Conservation (phyloP, 2,113 vertebrate genomes). For the Serilophus lunatus region DNA sequence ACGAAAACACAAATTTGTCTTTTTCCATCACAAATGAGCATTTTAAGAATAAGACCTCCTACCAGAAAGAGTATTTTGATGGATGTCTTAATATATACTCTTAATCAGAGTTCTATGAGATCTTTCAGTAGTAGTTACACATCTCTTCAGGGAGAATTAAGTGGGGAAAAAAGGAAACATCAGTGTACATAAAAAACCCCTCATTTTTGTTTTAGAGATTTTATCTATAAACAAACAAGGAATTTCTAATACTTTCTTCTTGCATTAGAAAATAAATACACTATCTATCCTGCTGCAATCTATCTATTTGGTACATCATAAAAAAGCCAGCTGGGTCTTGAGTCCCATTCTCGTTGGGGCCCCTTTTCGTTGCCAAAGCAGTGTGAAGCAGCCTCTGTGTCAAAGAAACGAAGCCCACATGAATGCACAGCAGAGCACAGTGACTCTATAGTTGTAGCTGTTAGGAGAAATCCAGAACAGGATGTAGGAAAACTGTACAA, state of each 20-base stretch:
- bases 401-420: neutral
- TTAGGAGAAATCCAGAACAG: conserved; percentile 56
- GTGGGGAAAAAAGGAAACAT: rapidly evolving
- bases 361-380: neutral
- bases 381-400: neutral
- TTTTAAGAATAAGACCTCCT: neutral
- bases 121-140: neutral
- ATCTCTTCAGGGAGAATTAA: neutral
- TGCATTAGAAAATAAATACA: neutral
- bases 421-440: neutral
- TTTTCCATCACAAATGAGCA: neutral
- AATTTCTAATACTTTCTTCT: neutral
- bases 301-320: neutral
- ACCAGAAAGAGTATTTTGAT: neutral
- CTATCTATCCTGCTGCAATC: neutral
- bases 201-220: neutral
- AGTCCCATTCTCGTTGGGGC: neutral
- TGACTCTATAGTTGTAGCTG: neutral
- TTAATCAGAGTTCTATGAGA: neutral
- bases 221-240: neutral
- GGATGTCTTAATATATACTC: neutral
- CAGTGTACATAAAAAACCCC: neutral
- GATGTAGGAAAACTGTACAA: conserved; percentile 32
- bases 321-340: conserved; percentile 30
- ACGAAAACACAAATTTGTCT: neutral